phyloP scores from a whole-genome alignment of 1,140 invertebrate genomes.

The Bombus superbus region DNA sequence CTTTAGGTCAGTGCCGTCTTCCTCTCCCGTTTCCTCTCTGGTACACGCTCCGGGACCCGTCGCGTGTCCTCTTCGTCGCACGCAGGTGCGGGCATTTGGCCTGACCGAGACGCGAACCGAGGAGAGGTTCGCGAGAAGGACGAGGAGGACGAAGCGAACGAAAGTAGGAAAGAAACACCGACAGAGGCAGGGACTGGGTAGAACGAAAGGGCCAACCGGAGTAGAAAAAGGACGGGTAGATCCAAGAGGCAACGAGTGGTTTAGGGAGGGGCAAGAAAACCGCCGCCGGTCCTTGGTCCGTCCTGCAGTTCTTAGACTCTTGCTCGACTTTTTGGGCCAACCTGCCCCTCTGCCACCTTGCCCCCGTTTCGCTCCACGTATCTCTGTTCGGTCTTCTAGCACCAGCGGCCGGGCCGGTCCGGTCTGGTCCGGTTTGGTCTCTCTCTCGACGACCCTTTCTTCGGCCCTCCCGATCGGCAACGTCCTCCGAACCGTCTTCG shows the following conservation, averaged over 20 bases:
- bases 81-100: slow-evolving; percentile 25
- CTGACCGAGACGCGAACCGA: slow-evolving; percentile 21
- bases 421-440: slow-evolving; percentile 45
- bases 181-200: neutral
- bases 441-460: slow-evolving; percentile 36
- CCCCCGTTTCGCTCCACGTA: slow-evolving; percentile 23
- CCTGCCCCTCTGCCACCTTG: slow-evolving; percentile 56
- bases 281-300: slow-evolving; percentile 65
- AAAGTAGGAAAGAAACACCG: neutral
- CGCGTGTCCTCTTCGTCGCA: slow-evolving; percentile 60
- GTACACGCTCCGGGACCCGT: neutral
- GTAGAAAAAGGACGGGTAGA: slow-evolving; percentile 26
- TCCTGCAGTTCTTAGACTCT: slow-evolving; percentile 63
- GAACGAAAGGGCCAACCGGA: slow-evolving; percentile 40
- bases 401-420: slow-evolving; percentile 12
- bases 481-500: slow-evolving; percentile 51
- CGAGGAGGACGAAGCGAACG: slow-evolving; percentile 1
- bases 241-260: slow-evolving; percentile 61
- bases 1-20: slow-evolving; percentile 80
- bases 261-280: slow-evolving; percentile 70
- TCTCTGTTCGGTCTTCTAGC: slow-evolving; percentile 13
- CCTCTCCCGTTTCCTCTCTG: slow-evolving; percentile 8
- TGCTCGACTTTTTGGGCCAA: slow-evolving; percentile 68
- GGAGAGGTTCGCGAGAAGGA: slow-evolving; percentile 1
- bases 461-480: slow-evolving; percentile 33